These are phyloP conservation scores for Scarus forsteni DNA, from an alignment of 2,797 vertebrate species.

Conservation along the genomic window DNA sequence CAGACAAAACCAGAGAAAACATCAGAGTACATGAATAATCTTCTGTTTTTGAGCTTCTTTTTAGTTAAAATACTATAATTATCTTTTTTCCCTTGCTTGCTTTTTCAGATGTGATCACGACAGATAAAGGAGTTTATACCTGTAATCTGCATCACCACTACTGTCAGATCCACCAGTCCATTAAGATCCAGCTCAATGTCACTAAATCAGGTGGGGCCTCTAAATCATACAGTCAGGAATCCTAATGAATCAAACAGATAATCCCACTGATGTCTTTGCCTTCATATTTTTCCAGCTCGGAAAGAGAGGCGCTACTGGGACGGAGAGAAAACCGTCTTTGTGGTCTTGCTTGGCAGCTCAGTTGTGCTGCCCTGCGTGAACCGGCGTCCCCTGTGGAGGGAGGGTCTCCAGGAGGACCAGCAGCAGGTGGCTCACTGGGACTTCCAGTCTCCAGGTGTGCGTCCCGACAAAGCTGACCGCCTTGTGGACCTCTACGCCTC, in stretches of 20 bases:
- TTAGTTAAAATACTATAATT: neutral
- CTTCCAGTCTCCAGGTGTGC: constrained; percentile 92
- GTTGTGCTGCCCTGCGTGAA: constrained; percentile 92
- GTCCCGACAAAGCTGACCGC: constrained; percentile 91
- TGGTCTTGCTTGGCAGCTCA: constrained; percentile 85
- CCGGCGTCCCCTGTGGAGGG: constrained; percentile 90
- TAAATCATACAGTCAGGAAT: neutral
- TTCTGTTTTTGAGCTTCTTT: fast-evolving
- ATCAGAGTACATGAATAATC: no score
- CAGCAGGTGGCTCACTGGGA: constrained; percentile 99
- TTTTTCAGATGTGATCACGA: constrained; percentile 83
- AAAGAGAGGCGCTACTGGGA: constrained; percentile 89
- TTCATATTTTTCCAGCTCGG: constrained; percentile 75
- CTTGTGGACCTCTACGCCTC: constrained; percentile 95
- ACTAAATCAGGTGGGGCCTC: constrained; percentile 87
- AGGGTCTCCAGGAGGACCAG: constrained; percentile 90
- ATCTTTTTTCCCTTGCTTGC: constrained; percentile 10
- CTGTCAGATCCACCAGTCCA: constrained; percentile 92
- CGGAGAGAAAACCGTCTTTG: constrained; percentile 89
- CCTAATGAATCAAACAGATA: neutral
- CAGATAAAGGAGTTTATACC: constrained; percentile 92
- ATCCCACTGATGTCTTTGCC: neutral
- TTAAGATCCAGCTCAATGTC: constrained; percentile 89
- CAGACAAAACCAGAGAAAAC: no score
- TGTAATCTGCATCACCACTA: constrained; percentile 98